phyloP scores from a whole-genome alignment of 2,888 invertebrate genomes.

The Scaeva pyrastri region DNA sequence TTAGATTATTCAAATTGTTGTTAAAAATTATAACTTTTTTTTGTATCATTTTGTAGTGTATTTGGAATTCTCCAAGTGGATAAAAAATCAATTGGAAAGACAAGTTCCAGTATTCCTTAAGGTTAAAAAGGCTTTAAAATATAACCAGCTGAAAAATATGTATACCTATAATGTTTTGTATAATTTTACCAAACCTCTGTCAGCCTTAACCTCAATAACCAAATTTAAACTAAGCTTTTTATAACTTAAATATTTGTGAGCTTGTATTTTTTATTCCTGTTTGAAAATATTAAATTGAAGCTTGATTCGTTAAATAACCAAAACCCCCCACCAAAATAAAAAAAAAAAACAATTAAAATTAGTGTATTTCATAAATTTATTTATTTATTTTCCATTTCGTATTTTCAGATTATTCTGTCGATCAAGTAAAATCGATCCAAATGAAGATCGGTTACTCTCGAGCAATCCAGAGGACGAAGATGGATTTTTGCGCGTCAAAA shows the following conservation, averaged over 20 bases:
- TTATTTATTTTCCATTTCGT: background rate
- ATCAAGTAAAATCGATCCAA: conserved; percentile 79
- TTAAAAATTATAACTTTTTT: background rate
- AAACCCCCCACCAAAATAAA: background rate
- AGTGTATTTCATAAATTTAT: background rate
- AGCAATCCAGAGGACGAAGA: conserved; percentile 78
- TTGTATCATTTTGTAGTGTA: conserved; percentile 54
- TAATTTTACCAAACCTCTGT: background rate
- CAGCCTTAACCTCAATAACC: background rate
- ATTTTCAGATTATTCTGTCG: conserved; percentile 75
- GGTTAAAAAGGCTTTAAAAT: conserved; percentile 5
- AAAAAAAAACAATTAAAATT: background rate
- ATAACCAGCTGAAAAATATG: background rate
- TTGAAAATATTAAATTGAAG: background rate
- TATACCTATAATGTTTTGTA: conserved; percentile 23
- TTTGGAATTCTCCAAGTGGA: conserved; percentile 56
- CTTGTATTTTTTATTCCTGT: background rate
- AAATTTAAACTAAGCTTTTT: background rate
- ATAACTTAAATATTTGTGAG: background rate
- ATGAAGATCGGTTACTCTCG: conserved; percentile 81
- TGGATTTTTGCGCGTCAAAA: conserved; percentile 79
- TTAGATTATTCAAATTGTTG: too few species aligned
- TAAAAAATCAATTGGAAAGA: conserved; percentile 35
- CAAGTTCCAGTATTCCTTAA: conserved; percentile 43
- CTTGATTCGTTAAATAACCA: background rate